These are phyloP conservation scores for Caenorhabditis sinica DNA, from an alignment of 2,888 invertebrate genomes.

Conservation along the genomic window DNA sequence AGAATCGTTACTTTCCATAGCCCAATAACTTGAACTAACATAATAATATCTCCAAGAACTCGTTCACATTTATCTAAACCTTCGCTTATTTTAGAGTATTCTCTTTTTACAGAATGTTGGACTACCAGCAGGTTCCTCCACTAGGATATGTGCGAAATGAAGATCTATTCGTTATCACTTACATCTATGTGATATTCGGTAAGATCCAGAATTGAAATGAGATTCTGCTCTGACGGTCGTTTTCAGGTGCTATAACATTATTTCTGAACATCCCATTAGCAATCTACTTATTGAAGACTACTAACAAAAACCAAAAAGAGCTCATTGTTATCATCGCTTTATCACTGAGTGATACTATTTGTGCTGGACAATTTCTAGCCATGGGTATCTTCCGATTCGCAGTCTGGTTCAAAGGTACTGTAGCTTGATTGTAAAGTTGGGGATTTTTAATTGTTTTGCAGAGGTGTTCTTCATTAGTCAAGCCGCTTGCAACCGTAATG, in stretches of 20 bases:
- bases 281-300: conserved; percentile 52
- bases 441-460: conserved; percentile 6
- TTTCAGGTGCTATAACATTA: conserved; percentile 50
- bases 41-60: not conserved
- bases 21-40: not conserved
- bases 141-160: conserved; percentile 39
- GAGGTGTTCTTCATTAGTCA: conserved; percentile 46
- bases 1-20: not conserved
- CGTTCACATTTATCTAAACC: not conserved
- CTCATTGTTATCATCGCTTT: conserved; percentile 53
- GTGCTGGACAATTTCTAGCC: conserved; percentile 52
- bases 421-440: too few relatives aligned
- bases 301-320: conserved; percentile 56
- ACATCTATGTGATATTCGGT: conserved; percentile 54
- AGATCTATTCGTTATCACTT: conserved; percentile 41
- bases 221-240: not conserved
- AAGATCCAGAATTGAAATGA: not conserved
- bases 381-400: conserved; percentile 54
- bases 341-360: conserved; percentile 49
- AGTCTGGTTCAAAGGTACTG: conserved; percentile 55
- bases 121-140: conserved; percentile 22
- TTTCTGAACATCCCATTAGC: conserved; percentile 54
- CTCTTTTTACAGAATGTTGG: conserved; percentile 4
- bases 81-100: not conserved
- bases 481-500: conserved; percentile 43